Conservation (phyloP, 64 coral and sea anemone genomes). For the Pachyseris speciosa region DNA sequence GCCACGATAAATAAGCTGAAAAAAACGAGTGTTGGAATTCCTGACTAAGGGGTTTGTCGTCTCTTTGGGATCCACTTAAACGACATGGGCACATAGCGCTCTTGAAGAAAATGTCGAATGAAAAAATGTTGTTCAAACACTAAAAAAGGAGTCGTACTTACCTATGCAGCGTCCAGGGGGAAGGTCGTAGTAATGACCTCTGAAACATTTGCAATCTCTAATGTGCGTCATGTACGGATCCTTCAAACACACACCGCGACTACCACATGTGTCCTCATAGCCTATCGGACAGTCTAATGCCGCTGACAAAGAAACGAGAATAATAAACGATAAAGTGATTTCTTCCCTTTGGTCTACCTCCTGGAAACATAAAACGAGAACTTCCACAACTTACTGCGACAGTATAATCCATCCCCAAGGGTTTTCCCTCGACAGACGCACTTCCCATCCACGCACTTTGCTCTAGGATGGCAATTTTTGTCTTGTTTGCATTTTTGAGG, state of each 20-base stretch:
- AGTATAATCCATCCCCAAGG: not conserved
- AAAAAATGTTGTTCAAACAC: too few relatives aligned
- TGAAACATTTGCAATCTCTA: not conserved
- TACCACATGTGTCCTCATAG: not conserved
- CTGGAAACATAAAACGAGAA: too few relatives aligned
- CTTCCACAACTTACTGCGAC: constrained; percentile 14
- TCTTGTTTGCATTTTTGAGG: not conserved
- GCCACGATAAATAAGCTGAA: too few relatives aligned
- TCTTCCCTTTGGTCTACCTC: too few relatives aligned
- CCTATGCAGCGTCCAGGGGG: not conserved
- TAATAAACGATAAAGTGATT: too few relatives aligned
- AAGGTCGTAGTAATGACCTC: not conserved
- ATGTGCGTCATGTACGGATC: not conserved
- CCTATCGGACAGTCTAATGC: not conserved
- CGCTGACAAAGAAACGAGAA: not conserved
- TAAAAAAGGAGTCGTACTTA: too few relatives aligned
- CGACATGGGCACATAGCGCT: too few relatives aligned
- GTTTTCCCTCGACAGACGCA: not conserved
- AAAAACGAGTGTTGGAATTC: too few relatives aligned
- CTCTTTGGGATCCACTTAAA: too few relatives aligned
- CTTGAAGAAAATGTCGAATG: too few relatives aligned
- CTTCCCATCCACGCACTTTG: not conserved
- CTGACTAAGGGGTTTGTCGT: too few relatives aligned
- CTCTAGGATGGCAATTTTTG: not conserved
- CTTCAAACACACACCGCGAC: not conserved